Evolutionary conservation across 37 sponge, comb jelly and placozoan species (phyloP).

Genomic region (Chondrilla cf. caribensis): DNA sequence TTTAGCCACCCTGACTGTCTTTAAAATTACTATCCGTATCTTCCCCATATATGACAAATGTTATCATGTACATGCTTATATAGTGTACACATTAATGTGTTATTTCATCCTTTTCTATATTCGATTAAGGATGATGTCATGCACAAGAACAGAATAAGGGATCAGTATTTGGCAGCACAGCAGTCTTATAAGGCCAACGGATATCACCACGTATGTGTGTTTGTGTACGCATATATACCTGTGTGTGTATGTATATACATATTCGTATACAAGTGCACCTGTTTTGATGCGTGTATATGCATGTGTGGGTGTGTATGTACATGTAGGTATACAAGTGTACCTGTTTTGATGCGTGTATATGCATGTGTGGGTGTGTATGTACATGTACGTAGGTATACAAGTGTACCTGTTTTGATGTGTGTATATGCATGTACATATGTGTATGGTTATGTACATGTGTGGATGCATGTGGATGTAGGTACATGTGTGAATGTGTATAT

Average conservation of each 20-base stretch:
- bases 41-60: too few species aligned
- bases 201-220: not conserved
- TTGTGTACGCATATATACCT: not conserved
- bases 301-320: not conserved
- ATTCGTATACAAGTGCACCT: too few species aligned
- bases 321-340: not conserved
- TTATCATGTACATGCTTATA: too few species aligned
- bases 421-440: not conserved
- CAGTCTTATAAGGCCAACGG: not conserved
- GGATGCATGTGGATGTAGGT: not conserved
- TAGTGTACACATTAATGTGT: too few species aligned
- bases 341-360: not conserved
- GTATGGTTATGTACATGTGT: too few species aligned
- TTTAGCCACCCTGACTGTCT: too few species aligned
- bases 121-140: constrained; percentile 81
- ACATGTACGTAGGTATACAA: not conserved
- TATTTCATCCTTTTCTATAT: not conserved
- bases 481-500: not conserved
- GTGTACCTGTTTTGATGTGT: not conserved
- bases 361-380: not conserved
- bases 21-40: too few species aligned
- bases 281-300: not conserved
- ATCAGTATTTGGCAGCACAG: constrained; percentile 50
- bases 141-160: constrained; percentile 49
- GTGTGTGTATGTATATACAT: not conserved